A percentile compares a stretch with the other conserved stretches of the same genome.
These are phyloP conservation scores for Zaprionus bogoriensis DNA, from an alignment of 2,888 invertebrate species.

Conservation along the genomic window DNA sequence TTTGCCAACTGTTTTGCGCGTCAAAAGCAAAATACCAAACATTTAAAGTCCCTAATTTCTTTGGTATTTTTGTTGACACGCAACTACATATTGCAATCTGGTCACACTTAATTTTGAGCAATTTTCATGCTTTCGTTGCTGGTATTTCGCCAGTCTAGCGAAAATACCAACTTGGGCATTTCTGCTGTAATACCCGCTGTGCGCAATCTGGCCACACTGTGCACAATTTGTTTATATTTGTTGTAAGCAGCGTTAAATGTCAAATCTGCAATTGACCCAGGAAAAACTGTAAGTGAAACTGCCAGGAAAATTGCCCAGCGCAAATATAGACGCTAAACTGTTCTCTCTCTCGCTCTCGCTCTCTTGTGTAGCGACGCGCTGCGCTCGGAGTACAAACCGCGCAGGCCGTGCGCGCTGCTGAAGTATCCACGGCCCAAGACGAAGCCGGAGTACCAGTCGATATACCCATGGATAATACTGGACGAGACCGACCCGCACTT, in stretches of 20 bases:
- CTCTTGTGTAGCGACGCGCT: constrained; percentile 53
- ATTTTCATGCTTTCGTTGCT: too few species aligned
- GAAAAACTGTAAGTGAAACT: constrained; percentile 68
- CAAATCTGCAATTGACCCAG: constrained; percentile 67
- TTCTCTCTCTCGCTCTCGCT: background rate
- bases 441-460: constrained; percentile 64
- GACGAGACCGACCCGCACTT: constrained; percentile 75
- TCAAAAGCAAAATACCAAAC: constrained; percentile 1
- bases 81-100: too few species aligned
- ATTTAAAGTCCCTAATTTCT: constrained; percentile 8
- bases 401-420: constrained; percentile 63
- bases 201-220: constrained; percentile 26
- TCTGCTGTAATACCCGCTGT: background rate
- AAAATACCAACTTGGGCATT: background rate
- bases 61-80: background rate
- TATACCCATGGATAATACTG: constrained; percentile 72
- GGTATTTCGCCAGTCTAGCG: too few species aligned
- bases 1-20: too few species aligned
- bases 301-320: background rate
- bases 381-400: constrained; percentile 70
- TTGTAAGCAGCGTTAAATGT: constrained; percentile 53
- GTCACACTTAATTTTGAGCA: too few species aligned
- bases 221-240: constrained; percentile 69
- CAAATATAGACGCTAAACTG: background rate
- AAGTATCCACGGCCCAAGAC: constrained; percentile 76